phyloP scores from a whole-genome alignment of 2,797 vertebrate species.

The Artibeus jamaicensis region DNA sequence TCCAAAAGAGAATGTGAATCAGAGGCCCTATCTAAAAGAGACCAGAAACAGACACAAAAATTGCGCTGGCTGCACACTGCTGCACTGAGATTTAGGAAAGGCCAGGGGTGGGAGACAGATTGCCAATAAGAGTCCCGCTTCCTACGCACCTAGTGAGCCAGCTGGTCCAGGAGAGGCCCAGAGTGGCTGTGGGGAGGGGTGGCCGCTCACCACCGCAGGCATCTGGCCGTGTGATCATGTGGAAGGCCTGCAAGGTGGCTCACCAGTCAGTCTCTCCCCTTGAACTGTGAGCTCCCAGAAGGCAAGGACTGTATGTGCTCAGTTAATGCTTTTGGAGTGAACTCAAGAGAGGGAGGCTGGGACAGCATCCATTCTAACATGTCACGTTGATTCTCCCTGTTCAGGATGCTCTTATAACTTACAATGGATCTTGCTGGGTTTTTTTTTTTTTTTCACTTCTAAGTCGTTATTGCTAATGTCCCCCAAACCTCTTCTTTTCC shows the following conservation, averaged over 20 bases:
- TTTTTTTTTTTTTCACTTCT: background rate
- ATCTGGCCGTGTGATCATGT: no score
- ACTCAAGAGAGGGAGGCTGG: background rate
- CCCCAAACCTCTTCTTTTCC: background rate
- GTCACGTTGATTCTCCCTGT: background rate
- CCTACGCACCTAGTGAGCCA: background rate
- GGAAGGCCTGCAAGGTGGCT: background rate
- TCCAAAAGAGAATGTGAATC: background rate
- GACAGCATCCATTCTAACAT: background rate
- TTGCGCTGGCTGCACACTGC: accelerated
- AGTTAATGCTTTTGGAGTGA: background rate
- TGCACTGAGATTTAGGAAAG: no score
- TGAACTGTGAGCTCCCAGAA: background rate
- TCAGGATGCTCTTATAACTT: background rate
- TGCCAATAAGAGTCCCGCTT: no score
- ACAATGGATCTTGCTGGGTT: background rate
- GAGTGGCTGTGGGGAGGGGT: background rate
- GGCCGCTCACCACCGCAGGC: background rate
- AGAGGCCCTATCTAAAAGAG: background rate
- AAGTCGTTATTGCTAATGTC: background rate
- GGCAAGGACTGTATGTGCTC: background rate
- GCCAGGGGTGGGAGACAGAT: background rate
- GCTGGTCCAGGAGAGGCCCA: background rate
- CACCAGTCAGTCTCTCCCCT: background rate
- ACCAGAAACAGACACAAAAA: no score